Base-by-base conservation (phyloP, 2,888 invertebrate species). In the Oligia strigilis region DNA sequence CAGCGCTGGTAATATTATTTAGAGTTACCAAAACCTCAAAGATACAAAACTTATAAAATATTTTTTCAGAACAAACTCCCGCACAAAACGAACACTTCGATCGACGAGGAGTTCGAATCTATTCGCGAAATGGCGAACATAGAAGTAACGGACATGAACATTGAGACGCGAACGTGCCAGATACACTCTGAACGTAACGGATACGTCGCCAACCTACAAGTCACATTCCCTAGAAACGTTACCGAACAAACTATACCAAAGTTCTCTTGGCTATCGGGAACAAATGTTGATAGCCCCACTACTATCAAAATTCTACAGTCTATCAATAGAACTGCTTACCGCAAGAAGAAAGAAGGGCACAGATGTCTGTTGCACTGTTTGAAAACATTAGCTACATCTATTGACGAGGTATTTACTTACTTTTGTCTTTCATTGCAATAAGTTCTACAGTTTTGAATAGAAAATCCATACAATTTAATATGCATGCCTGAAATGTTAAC, bases 351-450 rank as follows among this genome's bases (percentile, higher is more conserved):
- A 86, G 98, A 98, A 93, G 99, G 99, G 75, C 98, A 98, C 74
- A 98, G 98, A 62, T 99, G 99, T 93, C 95, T 99, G 75, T 98
- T 99, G 93, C 98, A 99, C 71, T 99, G 99, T 94, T 96, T 99
- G 66, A 97, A 97, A 91, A 96, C 97, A 52, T 92, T 97, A 81
- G 96, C 96, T 2, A 97, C 95, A 66, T 95, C 95, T 70, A 94
- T 97, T 83, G 97, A 97, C 92, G 97, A 97, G 94, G 97, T 97
- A 93, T 71, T 60, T 60, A 60, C 19, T 52, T n/a, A 52, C 13
- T 17, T 55, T 46, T 17, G 17, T 40, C 43, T 23, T 69, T 66
- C 1, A 23, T 29, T 58, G n/a, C 23, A 49, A 66, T 36, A 17
- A 23, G 0, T 40, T 52, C 43, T 17, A 65, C 5, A 58, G 3